phyloP scores from a whole-genome alignment of 2,797 vertebrate species.

The Acrossocheilus fasciatus region DNA sequence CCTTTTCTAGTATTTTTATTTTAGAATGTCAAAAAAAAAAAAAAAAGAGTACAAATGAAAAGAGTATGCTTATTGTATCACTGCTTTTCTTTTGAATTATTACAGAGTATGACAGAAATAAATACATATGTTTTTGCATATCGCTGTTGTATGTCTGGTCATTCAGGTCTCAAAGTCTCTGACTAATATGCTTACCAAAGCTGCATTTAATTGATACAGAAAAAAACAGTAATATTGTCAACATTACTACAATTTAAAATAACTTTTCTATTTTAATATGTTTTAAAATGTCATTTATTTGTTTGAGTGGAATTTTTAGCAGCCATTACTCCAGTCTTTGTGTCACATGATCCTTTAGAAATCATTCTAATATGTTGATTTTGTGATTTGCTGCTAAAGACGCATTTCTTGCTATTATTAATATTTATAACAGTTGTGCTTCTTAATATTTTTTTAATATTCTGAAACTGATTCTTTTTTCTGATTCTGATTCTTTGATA shows the following conservation, averaged over 20 bases:
- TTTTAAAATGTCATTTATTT: background rate
- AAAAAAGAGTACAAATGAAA: conserved; percentile 44
- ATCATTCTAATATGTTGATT: background rate
- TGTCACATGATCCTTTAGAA: background rate
- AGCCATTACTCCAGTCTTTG: background rate
- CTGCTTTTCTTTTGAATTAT: conserved; percentile 50
- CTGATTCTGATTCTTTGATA: no score
- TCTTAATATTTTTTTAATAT: background rate
- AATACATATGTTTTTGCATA: conserved; percentile 54
- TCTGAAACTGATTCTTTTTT: background rate
- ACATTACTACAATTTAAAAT: background rate
- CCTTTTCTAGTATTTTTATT: conserved; percentile 54
- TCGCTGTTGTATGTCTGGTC: background rate
- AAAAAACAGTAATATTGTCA: background rate
- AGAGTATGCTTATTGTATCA: conserved; percentile 52
- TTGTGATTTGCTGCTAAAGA: background rate
- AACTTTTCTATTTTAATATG: background rate
- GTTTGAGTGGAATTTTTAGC: background rate
- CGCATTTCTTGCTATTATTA: background rate
- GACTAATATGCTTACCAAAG: background rate
- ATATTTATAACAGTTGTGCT: background rate
- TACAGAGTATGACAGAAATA: conserved; percentile 50
- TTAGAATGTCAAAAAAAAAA: conserved; percentile 43
- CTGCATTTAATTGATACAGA: background rate
- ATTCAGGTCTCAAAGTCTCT: background rate